A percentile compares a stretch with the other conserved stretches of the same genome.
Evolutionary conservation across 2,888 invertebrate genomes (phyloP).

Genomic region (Chrysolina oricalcia): DNA sequence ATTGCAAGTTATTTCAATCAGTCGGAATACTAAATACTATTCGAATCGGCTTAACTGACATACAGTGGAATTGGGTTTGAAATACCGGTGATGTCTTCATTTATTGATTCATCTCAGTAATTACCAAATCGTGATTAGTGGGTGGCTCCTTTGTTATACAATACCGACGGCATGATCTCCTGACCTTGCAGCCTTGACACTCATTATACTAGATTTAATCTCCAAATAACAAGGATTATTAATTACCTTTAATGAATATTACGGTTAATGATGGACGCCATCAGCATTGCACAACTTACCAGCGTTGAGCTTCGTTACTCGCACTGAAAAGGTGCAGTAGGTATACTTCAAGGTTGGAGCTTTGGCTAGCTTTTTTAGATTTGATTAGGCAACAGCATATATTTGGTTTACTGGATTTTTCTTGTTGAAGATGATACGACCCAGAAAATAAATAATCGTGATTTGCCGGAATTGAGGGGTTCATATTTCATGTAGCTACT

Average conservation of each 20-base stretch:
- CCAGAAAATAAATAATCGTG: neutral
- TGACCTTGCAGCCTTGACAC: conserved; percentile 22
- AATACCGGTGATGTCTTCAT: conserved; percentile 20
- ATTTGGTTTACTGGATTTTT: neutral
- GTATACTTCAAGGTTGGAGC: neutral
- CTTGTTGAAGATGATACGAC: neutral
- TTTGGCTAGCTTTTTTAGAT: neutral
- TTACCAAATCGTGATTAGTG: conserved; percentile 23
- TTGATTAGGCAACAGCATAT: neutral
- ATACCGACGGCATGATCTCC: conserved; percentile 21
- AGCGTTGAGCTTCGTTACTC: neutral
- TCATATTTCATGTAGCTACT: neutral
- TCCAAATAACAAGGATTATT: conserved; percentile 21
- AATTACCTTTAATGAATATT: conserved; percentile 20
- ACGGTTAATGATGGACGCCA: conserved; percentile 13
- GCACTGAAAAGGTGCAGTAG: conserved; percentile 15
- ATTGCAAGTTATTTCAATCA: no score
- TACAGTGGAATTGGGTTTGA: neutral
- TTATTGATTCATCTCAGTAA: conserved; percentile 19
- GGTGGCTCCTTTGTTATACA: conserved; percentile 15
- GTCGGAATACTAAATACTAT: no score
- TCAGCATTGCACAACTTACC: conserved; percentile 12
- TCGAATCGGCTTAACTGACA: no score
- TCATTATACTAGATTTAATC: conserved; percentile 18
- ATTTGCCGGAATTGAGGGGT: neutral